Conservation (phyloP, 1,140 invertebrate species). For the Pantala flavescens region DNA sequence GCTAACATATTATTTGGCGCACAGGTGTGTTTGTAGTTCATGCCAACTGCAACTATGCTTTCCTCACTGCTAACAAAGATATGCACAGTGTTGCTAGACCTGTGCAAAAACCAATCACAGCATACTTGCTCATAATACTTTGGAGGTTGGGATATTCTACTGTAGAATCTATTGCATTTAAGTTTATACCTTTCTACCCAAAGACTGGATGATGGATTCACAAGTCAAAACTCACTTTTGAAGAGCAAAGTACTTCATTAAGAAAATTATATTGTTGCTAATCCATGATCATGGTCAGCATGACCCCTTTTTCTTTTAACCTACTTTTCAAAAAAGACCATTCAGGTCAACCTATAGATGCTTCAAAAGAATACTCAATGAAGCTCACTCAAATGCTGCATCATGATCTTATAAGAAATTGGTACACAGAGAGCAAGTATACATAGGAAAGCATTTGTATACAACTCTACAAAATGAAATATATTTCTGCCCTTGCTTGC, state of each 20-base stretch:
- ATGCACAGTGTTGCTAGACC: neutral
- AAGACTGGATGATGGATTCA: neutral
- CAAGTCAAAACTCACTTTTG: neutral
- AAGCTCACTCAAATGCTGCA: neutral
- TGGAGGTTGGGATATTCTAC: neutral
- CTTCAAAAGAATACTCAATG: neutral
- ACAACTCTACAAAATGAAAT: neutral
- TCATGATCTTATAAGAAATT: neutral
- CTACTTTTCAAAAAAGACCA: neutral
- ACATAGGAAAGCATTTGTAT: conserved; percentile 9
- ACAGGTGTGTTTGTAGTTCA: neutral
- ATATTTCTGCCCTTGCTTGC: neutral
- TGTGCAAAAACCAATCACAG: neutral
- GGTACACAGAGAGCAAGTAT: neutral
- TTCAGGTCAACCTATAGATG: neutral
- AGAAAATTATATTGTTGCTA: neutral
- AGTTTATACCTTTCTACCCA: neutral
- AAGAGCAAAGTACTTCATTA: neutral
- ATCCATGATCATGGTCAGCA: neutral
- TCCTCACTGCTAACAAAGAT: neutral
- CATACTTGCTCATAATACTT: conserved; percentile 10
- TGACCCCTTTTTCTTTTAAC: neutral
- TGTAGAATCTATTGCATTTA: neutral
- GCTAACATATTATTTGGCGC: neutral
- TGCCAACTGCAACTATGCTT: conserved; percentile 4